These are phyloP conservation scores for Syndactyla subalaris DNA, from an alignment of 2,797 vertebrate genomes.

Conservation along the genomic window DNA sequence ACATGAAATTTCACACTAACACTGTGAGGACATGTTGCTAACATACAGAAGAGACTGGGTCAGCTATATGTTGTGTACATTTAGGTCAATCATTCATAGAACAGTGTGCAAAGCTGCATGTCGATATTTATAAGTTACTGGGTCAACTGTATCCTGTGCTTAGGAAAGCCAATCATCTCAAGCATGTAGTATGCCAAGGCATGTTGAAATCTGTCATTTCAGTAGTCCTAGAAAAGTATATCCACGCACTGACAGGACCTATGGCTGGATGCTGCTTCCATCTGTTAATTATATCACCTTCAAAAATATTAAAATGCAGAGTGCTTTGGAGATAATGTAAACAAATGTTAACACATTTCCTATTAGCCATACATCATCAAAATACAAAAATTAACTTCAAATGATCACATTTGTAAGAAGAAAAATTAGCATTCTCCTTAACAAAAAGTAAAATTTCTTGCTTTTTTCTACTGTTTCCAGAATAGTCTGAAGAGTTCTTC, in stretches of 20 bases:
- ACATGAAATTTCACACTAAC: neutral
- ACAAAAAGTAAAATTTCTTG: neutral
- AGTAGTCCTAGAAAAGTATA: neutral
- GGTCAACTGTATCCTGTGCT: neutral
- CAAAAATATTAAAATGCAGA: neutral
- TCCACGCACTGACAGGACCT: neutral
- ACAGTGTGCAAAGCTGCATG: neutral
- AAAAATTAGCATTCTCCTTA: neutral
- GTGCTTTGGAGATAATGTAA: neutral
- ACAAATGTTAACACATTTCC: neutral
- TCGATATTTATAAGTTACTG: neutral
- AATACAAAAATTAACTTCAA: neutral
- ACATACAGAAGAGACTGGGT: neutral
- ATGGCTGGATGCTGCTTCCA: neutral
- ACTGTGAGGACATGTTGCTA: neutral
- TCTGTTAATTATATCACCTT: neutral
- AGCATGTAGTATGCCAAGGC: neutral
- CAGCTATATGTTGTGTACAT: neutral
- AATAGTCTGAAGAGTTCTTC: neutral
- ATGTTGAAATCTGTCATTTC: neutral
- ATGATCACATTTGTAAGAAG: neutral
- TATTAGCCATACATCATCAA: neutral
- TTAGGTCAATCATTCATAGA: neutral
- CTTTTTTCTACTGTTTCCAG: neutral
- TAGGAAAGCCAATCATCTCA: neutral